Percentiles rank a stretch among this genome's conserved stretches.
phyloP scores from a whole-genome alignment of 2,113 vertebrate species.

The Poicephalus gulielmi region DNA sequence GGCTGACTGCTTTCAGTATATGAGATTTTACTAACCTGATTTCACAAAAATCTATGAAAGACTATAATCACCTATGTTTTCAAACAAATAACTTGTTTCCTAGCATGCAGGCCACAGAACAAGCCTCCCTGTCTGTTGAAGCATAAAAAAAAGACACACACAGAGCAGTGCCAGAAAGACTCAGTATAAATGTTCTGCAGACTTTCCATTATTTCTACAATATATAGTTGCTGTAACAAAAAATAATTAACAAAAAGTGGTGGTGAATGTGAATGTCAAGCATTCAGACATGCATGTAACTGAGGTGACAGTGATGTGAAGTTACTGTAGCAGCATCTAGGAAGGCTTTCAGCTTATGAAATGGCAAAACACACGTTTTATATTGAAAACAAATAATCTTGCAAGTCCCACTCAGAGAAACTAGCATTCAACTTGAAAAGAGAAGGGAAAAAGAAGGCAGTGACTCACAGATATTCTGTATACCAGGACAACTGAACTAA shows the following conservation, averaged over 20 bases:
- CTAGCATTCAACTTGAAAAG: not conserved
- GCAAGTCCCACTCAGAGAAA: not conserved
- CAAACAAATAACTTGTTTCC: not conserved
- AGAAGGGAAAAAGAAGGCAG: not conserved
- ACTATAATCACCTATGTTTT: slow-evolving; percentile 7
- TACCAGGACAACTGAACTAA: not conserved
- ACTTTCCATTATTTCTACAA: not conserved
- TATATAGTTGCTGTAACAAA: not conserved
- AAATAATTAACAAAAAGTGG: not conserved
- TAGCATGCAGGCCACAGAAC: not conserved
- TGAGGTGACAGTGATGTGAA: not conserved
- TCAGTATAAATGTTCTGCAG: not conserved
- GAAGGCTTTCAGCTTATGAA: not conserved
- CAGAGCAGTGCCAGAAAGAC: not conserved
- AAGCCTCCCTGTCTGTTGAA: not conserved
- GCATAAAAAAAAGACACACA: not conserved
- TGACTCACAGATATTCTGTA: not conserved
- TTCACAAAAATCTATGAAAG: not conserved
- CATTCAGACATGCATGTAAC: not conserved
- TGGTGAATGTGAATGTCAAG: not conserved
- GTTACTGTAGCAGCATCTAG: not conserved
- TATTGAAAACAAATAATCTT: not conserved
- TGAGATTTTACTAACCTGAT: not conserved
- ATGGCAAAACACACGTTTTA: not conserved
- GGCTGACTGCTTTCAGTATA: not conserved